Evolutionary conservation across 2,888 invertebrate genomes (phyloP).

Genomic region (Xestia ashworthii): DNA sequence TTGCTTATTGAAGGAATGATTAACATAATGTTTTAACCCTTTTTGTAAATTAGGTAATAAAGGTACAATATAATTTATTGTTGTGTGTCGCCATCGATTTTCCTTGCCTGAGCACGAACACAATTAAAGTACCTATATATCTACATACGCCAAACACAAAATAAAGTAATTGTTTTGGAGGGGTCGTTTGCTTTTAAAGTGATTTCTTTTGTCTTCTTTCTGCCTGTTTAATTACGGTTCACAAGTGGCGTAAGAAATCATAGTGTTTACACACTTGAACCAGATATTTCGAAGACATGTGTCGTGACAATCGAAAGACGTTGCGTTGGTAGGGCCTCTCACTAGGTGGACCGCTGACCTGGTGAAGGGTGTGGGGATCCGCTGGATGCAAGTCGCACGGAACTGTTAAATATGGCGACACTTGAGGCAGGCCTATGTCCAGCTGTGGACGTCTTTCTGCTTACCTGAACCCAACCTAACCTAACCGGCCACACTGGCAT

Average conservation of each 20-base stretch:
- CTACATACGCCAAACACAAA: not conserved
- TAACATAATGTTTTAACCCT: conserved; percentile 19
- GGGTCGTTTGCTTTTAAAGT: not conserved
- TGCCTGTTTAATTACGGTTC: not conserved
- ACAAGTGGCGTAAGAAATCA: not conserved
- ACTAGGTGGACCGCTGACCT: too few relatives aligned
- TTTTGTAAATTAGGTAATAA: conserved; percentile 43
- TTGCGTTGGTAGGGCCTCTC: too few relatives aligned
- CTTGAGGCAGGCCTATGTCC: too few relatives aligned
- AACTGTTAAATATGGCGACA: too few relatives aligned
- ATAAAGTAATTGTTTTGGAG: conserved; percentile 20
- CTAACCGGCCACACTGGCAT: not conserved
- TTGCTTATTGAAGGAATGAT: not conserved
- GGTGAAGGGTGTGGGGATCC: too few relatives aligned
- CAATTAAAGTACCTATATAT: not conserved
- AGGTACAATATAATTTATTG: conserved; percentile 13
- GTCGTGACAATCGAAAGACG: not conserved
- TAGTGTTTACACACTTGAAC: not conserved
- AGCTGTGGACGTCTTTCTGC: too few relatives aligned
- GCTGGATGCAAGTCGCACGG: too few relatives aligned
- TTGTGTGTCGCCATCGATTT: conserved; percentile 23
- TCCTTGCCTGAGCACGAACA: conserved; percentile 3
- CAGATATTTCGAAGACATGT: not conserved
- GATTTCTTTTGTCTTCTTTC: conserved; percentile 2
- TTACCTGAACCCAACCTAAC: not conserved